These are phyloP conservation scores for Corvus hawaiiensis DNA, from an alignment of 2,113 vertebrate species.

Conservation along the genomic window DNA sequence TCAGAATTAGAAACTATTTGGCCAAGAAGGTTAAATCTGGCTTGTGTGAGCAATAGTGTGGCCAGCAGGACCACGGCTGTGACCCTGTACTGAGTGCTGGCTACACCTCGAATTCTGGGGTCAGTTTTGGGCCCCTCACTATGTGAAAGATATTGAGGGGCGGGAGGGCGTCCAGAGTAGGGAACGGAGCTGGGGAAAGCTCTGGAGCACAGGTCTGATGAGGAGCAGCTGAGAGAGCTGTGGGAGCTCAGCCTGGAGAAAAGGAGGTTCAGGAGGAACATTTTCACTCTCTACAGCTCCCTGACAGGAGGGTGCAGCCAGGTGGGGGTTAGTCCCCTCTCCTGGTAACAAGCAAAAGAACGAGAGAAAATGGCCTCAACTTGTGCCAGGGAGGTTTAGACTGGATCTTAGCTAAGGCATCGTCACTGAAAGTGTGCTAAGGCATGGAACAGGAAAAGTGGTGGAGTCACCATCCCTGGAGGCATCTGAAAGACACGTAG, in stretches of 20 bases:
- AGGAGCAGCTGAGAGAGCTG: neutral
- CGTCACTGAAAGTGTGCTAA: neutral
- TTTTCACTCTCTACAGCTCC: neutral
- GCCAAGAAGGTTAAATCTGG: neutral
- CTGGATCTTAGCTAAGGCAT: neutral
- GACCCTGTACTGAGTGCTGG: neutral
- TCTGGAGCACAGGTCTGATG: neutral
- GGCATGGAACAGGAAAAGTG: neutral
- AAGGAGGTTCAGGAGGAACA: neutral
- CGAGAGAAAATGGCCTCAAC: neutral
- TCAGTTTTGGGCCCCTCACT: neutral
- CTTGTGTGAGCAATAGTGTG: neutral
- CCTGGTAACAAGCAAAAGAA: neutral
- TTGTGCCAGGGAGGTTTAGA: neutral
- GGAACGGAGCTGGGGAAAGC: neutral
- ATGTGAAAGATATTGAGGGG: neutral
- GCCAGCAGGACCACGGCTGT: neutral
- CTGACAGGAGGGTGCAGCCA: neutral
- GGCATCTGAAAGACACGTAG: neutral
- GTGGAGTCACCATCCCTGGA: neutral
- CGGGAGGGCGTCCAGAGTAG: neutral
- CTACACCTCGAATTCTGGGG: neutral
- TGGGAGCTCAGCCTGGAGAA: neutral
- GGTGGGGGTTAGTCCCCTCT: neutral
- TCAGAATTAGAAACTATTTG: neutral